These are phyloP conservation scores for Octonoba sinensis DNA, from an alignment of 2,888 invertebrate species.

Conservation along the genomic window DNA sequence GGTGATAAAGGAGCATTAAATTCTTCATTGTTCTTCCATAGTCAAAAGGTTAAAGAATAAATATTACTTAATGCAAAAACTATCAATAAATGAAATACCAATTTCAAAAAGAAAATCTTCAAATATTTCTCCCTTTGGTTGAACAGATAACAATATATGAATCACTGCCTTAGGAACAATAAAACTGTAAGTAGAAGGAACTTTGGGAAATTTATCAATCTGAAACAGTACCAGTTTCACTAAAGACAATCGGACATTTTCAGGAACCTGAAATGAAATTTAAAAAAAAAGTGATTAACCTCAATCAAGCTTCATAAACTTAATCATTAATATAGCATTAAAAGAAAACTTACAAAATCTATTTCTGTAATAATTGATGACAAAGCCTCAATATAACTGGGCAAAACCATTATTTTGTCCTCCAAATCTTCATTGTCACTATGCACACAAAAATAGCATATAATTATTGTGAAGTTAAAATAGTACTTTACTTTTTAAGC, in stretches of 20 bases:
- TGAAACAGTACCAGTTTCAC: conserved; percentile 47
- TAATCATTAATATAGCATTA: neutral
- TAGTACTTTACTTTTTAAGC: too few species aligned
- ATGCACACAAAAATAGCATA: conserved; percentile 2
- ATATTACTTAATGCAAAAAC: too few species aligned
- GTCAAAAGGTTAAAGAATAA: too few species aligned
- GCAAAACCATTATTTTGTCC: conserved; percentile 51
- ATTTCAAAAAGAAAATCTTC: conserved; percentile 46
- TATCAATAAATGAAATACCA: conserved; percentile 25
- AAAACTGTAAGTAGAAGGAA: conserved; percentile 41
- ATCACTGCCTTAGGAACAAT: conserved; percentile 45
- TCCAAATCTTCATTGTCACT: conserved; percentile 36
- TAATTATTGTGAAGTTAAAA: neutral
- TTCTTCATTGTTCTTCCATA: too few species aligned
- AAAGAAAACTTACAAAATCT: conserved; percentile 48
- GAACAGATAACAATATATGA: conserved; percentile 42
- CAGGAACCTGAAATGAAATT: conserved; percentile 25
- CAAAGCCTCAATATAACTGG: conserved; percentile 54
- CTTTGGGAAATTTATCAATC: conserved; percentile 54
- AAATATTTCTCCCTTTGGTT: conserved; percentile 50
- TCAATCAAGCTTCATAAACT: neutral
- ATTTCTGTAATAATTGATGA: conserved; percentile 50
- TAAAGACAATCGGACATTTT: conserved; percentile 32
- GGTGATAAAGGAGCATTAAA: too few species aligned
- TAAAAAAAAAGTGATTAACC: neutral